Percentiles rank a stretch among this genome's conserved stretches.
phyloP scores from a whole-genome alignment of 2,888 invertebrate species.

The Cosmorhoe ocellata region DNA sequence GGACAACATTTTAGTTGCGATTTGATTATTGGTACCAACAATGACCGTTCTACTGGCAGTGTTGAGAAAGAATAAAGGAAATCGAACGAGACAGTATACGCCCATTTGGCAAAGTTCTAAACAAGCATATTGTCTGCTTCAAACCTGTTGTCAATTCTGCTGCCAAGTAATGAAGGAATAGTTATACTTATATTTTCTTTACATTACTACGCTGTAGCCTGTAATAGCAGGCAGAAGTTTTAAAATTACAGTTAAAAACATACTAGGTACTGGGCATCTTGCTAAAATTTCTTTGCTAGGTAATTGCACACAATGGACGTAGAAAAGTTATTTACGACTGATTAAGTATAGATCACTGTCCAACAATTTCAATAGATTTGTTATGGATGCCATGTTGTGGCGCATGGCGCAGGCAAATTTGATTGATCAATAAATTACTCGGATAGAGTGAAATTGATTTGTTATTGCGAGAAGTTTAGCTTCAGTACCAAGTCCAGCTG shows the following conservation, averaged over 20 bases:
- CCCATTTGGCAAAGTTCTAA: conserved; percentile 49
- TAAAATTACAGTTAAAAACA: too few species aligned
- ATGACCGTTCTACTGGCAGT: conserved; percentile 43
- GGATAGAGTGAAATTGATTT: conserved; percentile 49
- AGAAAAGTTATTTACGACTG: conserved; percentile 6
- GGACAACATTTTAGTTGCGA: conserved; percentile 34
- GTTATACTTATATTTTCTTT: conserved; percentile 2
- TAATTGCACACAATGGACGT: conserved; percentile 3
- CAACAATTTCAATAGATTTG: conserved; percentile 19
- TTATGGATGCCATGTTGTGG: conserved; percentile 7
- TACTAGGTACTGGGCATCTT: too few species aligned
- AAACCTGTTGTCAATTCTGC: conserved; percentile 40
- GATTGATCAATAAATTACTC: conserved; percentile 19
- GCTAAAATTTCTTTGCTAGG: too few species aligned
- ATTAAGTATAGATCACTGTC: too few species aligned
- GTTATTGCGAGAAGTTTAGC: conserved; percentile 37
- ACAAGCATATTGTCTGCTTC: conserved; percentile 37
- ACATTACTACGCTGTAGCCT: conserved; percentile 10
- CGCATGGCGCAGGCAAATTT: conserved; percentile 13
- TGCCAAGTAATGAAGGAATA: conserved; percentile 44
- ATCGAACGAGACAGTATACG: conserved; percentile 34
- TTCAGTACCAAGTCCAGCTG: conserved; percentile 51
- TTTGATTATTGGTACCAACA: conserved; percentile 35
- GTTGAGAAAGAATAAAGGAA: conserved; percentile 50
- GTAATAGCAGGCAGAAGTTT: too few species aligned